Base-by-base conservation (phyloP, 2,113 vertebrate species). In the Eulemur rufifrons region DNA sequence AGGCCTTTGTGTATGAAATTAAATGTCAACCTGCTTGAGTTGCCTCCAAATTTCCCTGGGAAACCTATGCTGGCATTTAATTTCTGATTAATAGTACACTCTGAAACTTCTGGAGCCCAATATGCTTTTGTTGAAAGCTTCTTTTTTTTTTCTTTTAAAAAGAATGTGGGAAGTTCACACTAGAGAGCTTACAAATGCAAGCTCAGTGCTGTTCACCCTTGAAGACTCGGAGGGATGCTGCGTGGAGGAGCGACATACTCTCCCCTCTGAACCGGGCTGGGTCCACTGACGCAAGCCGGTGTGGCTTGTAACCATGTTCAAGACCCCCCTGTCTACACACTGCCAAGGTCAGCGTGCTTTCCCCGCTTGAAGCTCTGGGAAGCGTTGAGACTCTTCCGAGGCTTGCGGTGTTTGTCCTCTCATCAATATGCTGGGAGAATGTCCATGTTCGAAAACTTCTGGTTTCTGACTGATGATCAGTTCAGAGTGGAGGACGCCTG, bases 21-120 rank as follows among this genome's bases (percentile, higher is more conserved):
- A 96, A 97, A 97, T 88, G 94, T 95, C 97, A 96, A 0, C 45
- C 54, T 88, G 54, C 76, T 95, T 83, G 94, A 69, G 45, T 56
- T 11, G 34, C 78, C 90, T 95, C 87, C 73, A 59, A 15, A 29
- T 66, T 87, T 95, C 64, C 90, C 77, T 11, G 11, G 82, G 94
- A 81, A 91, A 54, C 85, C 71, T 59, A 6, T 56, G 64, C 37
- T 92, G 42, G 78, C 86, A 77, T 94, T 97, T 95, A 85, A 87
- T 90, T 82, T 66, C 76, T 90, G 92, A 97, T 77, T 96, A 97
- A 91, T 87, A 95, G 76, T 63, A 66, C 17, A 59, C 91, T 63
- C 73, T 37, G 64, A 83, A 50, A 74, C 63, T 87, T 95, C 63
- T 71, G 34, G 80, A 86, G 34, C 64, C 25, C 52, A 73, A 56